Base-by-base conservation (phyloP, 1,140 invertebrate species). In the Zaprionus camerounensis region DNA sequence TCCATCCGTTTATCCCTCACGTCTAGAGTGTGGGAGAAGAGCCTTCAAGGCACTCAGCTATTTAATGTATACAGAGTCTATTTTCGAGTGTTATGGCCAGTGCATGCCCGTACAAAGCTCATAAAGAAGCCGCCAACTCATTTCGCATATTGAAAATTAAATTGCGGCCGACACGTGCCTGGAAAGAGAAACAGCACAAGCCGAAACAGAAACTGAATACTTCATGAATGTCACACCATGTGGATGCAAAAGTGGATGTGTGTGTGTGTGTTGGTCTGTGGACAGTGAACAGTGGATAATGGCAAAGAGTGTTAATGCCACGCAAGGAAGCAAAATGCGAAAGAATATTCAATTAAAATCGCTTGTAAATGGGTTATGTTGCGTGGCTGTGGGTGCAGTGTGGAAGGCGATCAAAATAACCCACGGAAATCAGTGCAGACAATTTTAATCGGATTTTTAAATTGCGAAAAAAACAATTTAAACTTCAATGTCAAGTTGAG, bases 221-320 rank as follows among this genome's bases (percentile, higher is more conserved):
- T 67, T 67, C 76, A 82, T 70, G 82, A 77, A 59, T 72, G 82
- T 65, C 65, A 67, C 55, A 67, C 49, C 70, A 56, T 53, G 75
- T 34, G 31, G 31, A n/a, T 7, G 15, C 6, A 15, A 5, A 5
- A 5, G n/a, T 46, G n/a, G 7, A n/a, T n/a, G 41, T 17, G n/a
- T 44, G n/a, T 2, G 41, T 17, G 41, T 9, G 41, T 17, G 41
- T 46, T 7, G n/a, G 41, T 77, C 66, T 76, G 46, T 72, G 28
- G 55, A 44, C 53, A 49, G 36, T 65, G 63, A 31, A 31, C 7
- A 49, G 36, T 65, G 63, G 73, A 88, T 85, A 79, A 86, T 71
- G 64, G 78, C 49, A 57, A 80, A 78, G 76, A 87, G 75, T 69
- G 55, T 88, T 88, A 82, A 87, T 78, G 66, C 69, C 71, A 61